Evolutionary conservation across 2,797 vertebrate genomes (phyloP).

Genomic region (Sciurus carolinensis): DNA sequence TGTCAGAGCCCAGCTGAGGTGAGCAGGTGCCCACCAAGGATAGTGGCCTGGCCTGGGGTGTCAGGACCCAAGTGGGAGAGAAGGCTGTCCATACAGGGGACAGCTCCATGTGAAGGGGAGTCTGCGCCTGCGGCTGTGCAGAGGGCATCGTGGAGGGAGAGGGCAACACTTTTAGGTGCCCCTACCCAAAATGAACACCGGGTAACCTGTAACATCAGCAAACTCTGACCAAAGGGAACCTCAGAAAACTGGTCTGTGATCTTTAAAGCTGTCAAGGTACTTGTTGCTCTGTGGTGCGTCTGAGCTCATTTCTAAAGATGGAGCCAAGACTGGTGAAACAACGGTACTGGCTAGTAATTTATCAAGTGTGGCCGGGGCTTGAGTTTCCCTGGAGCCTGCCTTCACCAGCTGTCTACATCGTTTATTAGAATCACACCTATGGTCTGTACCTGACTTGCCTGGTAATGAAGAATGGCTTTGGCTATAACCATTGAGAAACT

Average conservation of each 20-base stretch:
- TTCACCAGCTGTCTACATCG: background rate
- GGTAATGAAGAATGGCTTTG: background rate
- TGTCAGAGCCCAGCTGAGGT: background rate
- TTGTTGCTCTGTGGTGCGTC: background rate
- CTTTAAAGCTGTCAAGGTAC: background rate
- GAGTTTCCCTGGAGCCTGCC: background rate
- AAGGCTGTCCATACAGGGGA: background rate
- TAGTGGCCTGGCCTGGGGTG: too few relatives aligned
- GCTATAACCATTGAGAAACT: background rate
- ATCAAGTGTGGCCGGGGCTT: too few relatives aligned
- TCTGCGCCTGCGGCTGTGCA: too few relatives aligned
- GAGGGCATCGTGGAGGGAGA: background rate
- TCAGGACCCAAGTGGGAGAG: too few relatives aligned
- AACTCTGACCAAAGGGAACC: too few relatives aligned
- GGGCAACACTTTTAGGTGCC: background rate
- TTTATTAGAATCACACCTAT: background rate
- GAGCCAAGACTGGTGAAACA: background rate
- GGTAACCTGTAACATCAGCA: too few relatives aligned
- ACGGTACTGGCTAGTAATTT: too few relatives aligned
- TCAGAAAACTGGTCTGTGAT: background rate
- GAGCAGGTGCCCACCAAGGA: too few relatives aligned
- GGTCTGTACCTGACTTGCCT: background rate
- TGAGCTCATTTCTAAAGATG: background rate
- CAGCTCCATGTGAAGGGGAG: too few relatives aligned
- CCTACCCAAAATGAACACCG: background rate